Evolutionary conservation across 30 jellyfish, hydroid and myxozoan genomes (phyloP).

Genomic region (Cassiopea xamachana): DNA sequence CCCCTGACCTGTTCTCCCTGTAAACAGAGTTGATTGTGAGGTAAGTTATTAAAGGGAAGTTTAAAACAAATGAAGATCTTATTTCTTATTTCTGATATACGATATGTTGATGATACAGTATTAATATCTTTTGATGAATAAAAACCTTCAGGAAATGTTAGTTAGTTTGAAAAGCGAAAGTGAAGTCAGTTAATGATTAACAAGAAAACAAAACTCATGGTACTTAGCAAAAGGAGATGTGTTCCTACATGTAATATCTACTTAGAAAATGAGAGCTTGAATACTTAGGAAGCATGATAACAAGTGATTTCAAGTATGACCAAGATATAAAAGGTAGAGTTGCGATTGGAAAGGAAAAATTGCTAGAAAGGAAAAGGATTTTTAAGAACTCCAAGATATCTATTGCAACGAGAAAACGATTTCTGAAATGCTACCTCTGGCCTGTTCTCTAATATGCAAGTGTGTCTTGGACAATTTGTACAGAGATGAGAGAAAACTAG

Average conservation of each 20-base stretch:
- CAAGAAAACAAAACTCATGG: background rate
- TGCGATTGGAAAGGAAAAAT: background rate
- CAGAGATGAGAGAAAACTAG: background rate
- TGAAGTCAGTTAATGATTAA: background rate
- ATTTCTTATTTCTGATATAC: background rate
- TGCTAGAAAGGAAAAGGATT: background rate
- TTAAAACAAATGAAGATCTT: background rate
- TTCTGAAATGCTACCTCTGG: background rate
- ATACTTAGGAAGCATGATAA: background rate
- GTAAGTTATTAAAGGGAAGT: background rate
- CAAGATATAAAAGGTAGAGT: background rate
- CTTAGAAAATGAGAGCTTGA: background rate
- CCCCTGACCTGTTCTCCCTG: background rate
- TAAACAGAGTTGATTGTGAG: background rate
- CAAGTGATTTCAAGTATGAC: background rate
- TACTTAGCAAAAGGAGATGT: background rate
- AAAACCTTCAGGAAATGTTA: background rate
- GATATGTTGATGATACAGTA: background rate
- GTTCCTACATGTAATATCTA: background rate
- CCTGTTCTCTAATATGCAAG: background rate
- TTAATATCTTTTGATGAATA: background rate
- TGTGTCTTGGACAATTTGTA: background rate
- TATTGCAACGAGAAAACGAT: background rate
- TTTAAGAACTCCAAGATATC: background rate
- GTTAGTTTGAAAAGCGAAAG: background rate